A percentile compares a stretch with the other conserved stretches of the same genome.
These are phyloP conservation scores for Myiotriccus ornatus DNA, from an alignment of 2,797 vertebrate species.

Conservation along the genomic window DNA sequence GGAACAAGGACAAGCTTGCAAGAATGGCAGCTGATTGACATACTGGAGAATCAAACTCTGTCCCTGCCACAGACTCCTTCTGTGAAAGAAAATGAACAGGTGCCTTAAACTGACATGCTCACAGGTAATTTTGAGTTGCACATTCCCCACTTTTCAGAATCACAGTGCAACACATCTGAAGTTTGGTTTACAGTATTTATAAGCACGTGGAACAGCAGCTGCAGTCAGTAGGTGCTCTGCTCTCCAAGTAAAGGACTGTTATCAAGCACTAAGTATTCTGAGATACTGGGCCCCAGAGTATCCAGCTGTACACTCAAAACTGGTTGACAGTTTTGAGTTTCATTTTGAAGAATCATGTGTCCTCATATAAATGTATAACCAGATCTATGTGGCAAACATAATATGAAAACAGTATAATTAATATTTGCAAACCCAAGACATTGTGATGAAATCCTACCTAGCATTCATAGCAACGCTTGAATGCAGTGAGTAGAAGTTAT, in stretches of 20 bases:
- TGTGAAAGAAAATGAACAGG: neutral
- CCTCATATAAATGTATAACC: neutral
- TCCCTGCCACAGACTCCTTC: neutral
- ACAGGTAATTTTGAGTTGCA: neutral
- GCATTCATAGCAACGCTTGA: neutral
- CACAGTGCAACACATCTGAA: neutral
- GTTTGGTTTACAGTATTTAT: neutral
- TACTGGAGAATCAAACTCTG: neutral
- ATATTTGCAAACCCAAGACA: neutral
- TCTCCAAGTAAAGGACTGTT: neutral
- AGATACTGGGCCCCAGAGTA: neutral
- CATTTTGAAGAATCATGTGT: neutral
- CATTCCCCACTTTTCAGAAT: neutral
- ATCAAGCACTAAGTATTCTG: neutral
- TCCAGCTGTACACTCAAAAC: neutral
- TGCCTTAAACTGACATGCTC: neutral
- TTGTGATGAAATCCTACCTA: neutral
- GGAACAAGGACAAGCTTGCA: neutral
- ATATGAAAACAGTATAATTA: neutral
- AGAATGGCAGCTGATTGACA: neutral
- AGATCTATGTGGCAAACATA: neutral
- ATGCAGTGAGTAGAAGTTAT: neutral
- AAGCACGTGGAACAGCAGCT: neutral
- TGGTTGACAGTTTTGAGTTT: neutral
- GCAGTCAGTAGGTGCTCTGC: neutral